These are phyloP conservation scores for Oostethus manadensis DNA, from an alignment of 2,113 vertebrate species.

Conservation along the genomic window DNA sequence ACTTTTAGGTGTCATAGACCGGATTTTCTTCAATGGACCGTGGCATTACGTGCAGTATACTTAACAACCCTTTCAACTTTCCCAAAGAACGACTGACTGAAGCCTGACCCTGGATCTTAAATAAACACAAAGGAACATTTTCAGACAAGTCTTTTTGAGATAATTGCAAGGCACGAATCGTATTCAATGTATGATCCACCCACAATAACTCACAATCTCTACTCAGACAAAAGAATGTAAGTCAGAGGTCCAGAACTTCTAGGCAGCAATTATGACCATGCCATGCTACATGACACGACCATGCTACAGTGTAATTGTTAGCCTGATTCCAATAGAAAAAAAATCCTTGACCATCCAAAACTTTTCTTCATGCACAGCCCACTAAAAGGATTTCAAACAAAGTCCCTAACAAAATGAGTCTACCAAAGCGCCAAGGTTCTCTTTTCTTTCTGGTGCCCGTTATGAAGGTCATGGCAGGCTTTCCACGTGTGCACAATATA, in stretches of 20 bases:
- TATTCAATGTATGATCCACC: not conserved
- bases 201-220: not conserved
- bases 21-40: too few relatives aligned
- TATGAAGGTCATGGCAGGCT: conserved; percentile 2
- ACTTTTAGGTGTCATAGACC: too few relatives aligned
- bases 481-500: conserved; percentile 2
- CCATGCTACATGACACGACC: not conserved
- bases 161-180: not conserved
- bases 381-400: conserved; percentile 2
- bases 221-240: not conserved
- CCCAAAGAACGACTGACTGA: not conserved
- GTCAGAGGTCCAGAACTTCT: not conserved
- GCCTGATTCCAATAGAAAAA: not conserved
- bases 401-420: conserved; percentile 13
- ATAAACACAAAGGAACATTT: not conserved
- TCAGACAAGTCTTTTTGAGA: not conserved
- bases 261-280: not conserved
- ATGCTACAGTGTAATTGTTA: not conserved
- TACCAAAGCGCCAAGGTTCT: conserved; percentile 17
- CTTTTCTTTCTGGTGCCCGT: conserved; percentile 31
- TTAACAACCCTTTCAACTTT: not conserved
- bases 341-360: not conserved
- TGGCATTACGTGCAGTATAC: too few relatives aligned
- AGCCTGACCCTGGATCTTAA: not conserved
- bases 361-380: not conserved